Evolutionary conservation across 2,113 vertebrate genomes (phyloP), one percentile per base, ranked within the genome.

Genomic region (Xiphophorus hellerii): DNA sequence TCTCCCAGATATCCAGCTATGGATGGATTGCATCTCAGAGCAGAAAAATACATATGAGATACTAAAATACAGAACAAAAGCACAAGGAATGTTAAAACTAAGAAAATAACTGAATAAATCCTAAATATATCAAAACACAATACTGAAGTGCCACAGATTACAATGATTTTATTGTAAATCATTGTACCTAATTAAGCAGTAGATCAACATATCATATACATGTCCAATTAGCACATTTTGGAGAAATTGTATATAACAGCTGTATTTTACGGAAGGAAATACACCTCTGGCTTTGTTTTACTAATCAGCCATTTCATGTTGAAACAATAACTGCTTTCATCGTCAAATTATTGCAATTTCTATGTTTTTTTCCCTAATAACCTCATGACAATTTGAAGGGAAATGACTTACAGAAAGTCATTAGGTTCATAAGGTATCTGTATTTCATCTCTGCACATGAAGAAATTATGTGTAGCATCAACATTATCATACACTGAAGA

Each of bases 291-390:
- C 22, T 58, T 76, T 20, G 74, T 67, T 64, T 68, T 76, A 76
- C 88, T 86, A 79, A 84, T 75, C 48, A 73, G 48, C 0, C 51
- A 27, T 67, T 68, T 71, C 31, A 81, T 44, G 61, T 82, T 79
- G 62, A 73, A 74, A 78, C 64, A 33, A 73, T 44, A 75, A 68
- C 62, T 88, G 67, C 70, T 65, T 69, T 77, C 71, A 70, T 58
- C 54, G 75, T 80, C 65, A 1, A 39, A 78, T 77, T 63, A 79
- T 66, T 76, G 66, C 74, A 80, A 71, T 85, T 70, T 76, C 71
- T 25, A 65, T 73, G 75, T 79, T 88, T 88, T 84, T 77, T 81
- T 86, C 2, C 9, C 10, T 11, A 80, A 88, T 82, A 84, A 83
- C 79, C 73, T 74, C 48, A 25, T 62, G 62, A 70, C 82, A 77